Base-by-base conservation (phyloP, 2,888 invertebrate genomes). In the Hypselothyrea guttata region DNA sequence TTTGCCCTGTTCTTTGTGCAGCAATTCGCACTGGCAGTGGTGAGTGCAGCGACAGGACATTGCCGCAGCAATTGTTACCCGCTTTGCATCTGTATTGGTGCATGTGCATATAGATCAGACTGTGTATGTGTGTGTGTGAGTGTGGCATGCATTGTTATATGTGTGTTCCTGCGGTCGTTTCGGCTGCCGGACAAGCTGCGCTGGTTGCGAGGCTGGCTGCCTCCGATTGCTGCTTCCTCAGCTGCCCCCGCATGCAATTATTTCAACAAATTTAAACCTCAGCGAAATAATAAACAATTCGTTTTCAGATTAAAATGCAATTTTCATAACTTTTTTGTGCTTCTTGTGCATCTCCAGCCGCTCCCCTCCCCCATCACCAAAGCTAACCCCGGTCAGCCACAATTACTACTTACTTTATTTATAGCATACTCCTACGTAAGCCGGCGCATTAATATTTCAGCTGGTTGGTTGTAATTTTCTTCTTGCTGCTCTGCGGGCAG, bases 231-330 rank as follows among this genome's bases (percentile, higher is more conserved):
- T 65, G 63, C 59, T 75, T 70, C 75, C 71, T 65, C 68, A 49
- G 46, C 33, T 28, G 27, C 16, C 22, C 48, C 46, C 49, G 13
- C 45, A 73, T 72, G 81, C 81, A 81, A 81, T 81, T 81, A 83
- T 83, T 81, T 81, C 77, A 81, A 79, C 81, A 81, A 81, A 81
- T 81, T 81, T 81, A 83, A 81, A 83, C 81, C 81, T 83, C 81
- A 81, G 81, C 77, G 81, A 81, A 81, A 81, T 81, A 81, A 81
- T 81, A 81, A 81, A 81, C 81, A 83, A 81, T 81, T 81, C 81
- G 81, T 79, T 81, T 79, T 79, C 81, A 81, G 81, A 81, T 81
- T 83, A 81, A 81, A 81, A 81, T 83, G 81, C 84, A 81, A 81
- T 83, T 81, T 81, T 81, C 81, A 81, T 79, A 81, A 83, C 81